Percentiles rank a stretch among this genome's conserved stretches.
These are phyloP conservation scores for Pterostichus niger DNA, from an alignment of 2,888 invertebrate species.

Conservation along the genomic window DNA sequence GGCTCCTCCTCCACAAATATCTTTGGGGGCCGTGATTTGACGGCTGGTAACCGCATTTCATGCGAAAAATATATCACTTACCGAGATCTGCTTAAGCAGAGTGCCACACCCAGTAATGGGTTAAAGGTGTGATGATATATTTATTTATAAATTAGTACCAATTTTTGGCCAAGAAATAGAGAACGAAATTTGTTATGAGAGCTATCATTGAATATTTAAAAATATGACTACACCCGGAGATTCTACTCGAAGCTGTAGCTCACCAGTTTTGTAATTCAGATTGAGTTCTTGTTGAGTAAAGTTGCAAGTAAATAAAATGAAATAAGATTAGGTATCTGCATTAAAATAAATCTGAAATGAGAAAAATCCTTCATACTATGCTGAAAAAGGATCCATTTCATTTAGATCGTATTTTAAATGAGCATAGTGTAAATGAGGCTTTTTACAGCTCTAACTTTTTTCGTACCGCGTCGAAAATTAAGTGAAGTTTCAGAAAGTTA, in stretches of 20 bases:
- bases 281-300: neutral
- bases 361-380: neutral
- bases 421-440: constrained; percentile 54
- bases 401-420: constrained; percentile 44
- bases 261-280: neutral
- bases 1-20: too few species aligned
- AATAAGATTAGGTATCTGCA: constrained; percentile 7
- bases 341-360: constrained; percentile 43
- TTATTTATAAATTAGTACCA: too few species aligned
- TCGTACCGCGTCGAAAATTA: constrained; percentile 42
- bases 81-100: too few species aligned
- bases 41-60: too few species aligned
- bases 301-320: neutral
- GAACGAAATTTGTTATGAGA: too few species aligned
- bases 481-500: constrained; percentile 57
- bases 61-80: too few species aligned
- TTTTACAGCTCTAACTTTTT: constrained; percentile 40
- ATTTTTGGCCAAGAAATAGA: too few species aligned
- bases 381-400: constrained; percentile 41
- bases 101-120: too few species aligned
- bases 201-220: too few species aligned
- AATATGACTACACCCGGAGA: too few species aligned
- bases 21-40: too few species aligned
- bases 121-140: too few species aligned
- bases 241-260: neutral